phyloP scores from a whole-genome alignment of 2,888 invertebrate species.

The Schizotus pectinicornis region DNA sequence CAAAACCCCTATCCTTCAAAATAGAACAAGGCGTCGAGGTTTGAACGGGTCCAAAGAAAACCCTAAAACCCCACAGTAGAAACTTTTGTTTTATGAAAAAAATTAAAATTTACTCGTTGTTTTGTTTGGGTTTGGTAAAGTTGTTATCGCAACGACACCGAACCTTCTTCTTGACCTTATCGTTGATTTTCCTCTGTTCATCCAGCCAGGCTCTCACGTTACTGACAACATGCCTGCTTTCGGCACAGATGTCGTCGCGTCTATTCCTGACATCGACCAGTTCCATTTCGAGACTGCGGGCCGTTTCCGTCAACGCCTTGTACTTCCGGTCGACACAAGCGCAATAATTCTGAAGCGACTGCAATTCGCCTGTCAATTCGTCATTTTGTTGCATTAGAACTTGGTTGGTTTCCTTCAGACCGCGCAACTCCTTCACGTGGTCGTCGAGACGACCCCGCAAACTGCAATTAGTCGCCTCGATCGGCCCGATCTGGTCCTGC shows the following conservation, averaged over 20 bases:
- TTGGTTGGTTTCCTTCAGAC: slow-evolving; percentile 21
- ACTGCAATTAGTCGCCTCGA: slow-evolving; percentile 45
- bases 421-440: slow-evolving; percentile 43
- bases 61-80: neutral
- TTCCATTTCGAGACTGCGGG: slow-evolving; percentile 50
- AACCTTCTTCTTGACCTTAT: slow-evolving; percentile 31
- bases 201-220: slow-evolving; percentile 55
- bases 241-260: slow-evolving; percentile 52
- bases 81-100: no score
- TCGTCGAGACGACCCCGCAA: slow-evolving; percentile 49
- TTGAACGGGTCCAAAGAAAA: slow-evolving; percentile 4
- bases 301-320: slow-evolving; percentile 45
- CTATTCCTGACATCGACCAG: slow-evolving; percentile 46
- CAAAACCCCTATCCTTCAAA: slow-evolving; percentile 1
- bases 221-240: slow-evolving; percentile 53
- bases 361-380: slow-evolving; percentile 44
- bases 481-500: slow-evolving; percentile 36
- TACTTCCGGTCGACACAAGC: slow-evolving; percentile 40
- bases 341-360: slow-evolving; percentile 44
- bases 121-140: slow-evolving; percentile 45
- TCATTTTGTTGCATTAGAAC: slow-evolving; percentile 45
- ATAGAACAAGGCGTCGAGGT: neutral
- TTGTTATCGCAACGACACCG: slow-evolving; percentile 42
- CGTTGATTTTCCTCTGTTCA: slow-evolving; percentile 54
- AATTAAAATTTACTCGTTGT: slow-evolving; percentile 37